These are phyloP conservation scores for Scaptomyza pallida DNA, from an alignment of 1,140 invertebrate species.

Conservation along the genomic window DNA sequence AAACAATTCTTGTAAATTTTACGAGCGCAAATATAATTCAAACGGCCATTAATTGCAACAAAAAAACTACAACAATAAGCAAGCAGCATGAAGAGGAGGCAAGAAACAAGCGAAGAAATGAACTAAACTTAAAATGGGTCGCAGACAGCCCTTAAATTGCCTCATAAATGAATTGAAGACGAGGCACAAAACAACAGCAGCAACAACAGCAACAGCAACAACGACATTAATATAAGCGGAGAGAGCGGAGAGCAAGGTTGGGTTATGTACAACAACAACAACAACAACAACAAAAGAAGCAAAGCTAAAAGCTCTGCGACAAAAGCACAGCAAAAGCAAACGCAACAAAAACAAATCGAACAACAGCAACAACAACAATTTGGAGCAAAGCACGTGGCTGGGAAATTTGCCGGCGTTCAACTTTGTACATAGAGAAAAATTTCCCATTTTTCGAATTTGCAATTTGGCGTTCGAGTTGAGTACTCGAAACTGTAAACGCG, in stretches of 20 bases:
- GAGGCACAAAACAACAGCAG: conserved; percentile 20
- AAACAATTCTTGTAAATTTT: conserved; percentile 83
- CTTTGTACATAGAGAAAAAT: conserved; percentile 35
- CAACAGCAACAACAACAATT: conserved; percentile 19
- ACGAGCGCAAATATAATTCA: conserved; percentile 83
- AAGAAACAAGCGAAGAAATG: conserved; percentile 5
- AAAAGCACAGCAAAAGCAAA: conserved; percentile 52
- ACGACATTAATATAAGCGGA: conserved; percentile 5
- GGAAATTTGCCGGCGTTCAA: conserved; percentile 38
- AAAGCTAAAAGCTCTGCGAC: conserved; percentile 45
- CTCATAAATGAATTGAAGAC: conserved; percentile 78
- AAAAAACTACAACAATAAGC: conserved; percentile 55
- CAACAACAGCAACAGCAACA: neutral
- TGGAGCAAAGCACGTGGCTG: conserved; percentile 54
- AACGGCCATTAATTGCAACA: conserved; percentile 83
- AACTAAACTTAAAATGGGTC: conserved; percentile 63
- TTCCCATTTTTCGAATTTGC: conserved; percentile 52
- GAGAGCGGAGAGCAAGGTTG: conserved; percentile 16
- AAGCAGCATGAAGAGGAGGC: neutral
- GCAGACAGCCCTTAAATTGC: conserved; percentile 68
- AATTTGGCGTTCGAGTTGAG: conserved; percentile 34
- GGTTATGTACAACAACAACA: conserved; percentile 53
- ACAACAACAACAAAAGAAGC: conserved; percentile 1
- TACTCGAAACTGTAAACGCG: conserved; percentile 35
- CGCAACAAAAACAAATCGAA: conserved; percentile 50